Evolutionary conservation across 2,113 vertebrate species (phyloP).

Genomic region (Bostrychus sinensis): DNA sequence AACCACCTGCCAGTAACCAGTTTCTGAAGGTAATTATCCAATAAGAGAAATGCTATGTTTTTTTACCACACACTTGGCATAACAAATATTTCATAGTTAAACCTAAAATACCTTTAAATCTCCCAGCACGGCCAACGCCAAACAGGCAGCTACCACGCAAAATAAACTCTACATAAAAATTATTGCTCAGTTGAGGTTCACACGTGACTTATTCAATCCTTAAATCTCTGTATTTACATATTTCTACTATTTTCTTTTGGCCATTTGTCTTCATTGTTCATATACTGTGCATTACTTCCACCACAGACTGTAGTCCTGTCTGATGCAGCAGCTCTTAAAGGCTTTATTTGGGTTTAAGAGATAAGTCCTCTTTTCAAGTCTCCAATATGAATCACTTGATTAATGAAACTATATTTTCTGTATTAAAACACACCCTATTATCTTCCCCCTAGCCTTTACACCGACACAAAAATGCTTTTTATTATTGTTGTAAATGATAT

Average conservation of each 20-base stretch:
- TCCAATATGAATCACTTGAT: background rate
- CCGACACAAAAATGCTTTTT: background rate
- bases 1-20: too few species aligned
- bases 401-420: background rate
- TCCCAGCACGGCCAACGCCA: background rate
- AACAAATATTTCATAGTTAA: background rate
- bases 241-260: background rate
- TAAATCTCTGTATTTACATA: constrained; percentile 6
- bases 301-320: background rate
- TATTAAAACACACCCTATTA: constrained; percentile 2
- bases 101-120: background rate
- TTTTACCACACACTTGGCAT: background rate
- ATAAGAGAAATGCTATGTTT: background rate
- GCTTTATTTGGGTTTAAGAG: constrained; percentile 3
- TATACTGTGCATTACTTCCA: background rate
- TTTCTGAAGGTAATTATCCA: too few species aligned
- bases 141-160: background rate
- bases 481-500: constrained; percentile 2
- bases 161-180: background rate
- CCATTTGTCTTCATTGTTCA: background rate
- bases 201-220: background rate
- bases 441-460: background rate
- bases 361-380: background rate
- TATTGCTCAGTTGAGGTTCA: background rate
- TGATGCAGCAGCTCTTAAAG: background rate